A percentile compares a stretch with the other conserved stretches of the same genome.
Evolutionary conservation across 2,888 invertebrate species (phyloP).

Genomic region (Syritta pipiens): DNA sequence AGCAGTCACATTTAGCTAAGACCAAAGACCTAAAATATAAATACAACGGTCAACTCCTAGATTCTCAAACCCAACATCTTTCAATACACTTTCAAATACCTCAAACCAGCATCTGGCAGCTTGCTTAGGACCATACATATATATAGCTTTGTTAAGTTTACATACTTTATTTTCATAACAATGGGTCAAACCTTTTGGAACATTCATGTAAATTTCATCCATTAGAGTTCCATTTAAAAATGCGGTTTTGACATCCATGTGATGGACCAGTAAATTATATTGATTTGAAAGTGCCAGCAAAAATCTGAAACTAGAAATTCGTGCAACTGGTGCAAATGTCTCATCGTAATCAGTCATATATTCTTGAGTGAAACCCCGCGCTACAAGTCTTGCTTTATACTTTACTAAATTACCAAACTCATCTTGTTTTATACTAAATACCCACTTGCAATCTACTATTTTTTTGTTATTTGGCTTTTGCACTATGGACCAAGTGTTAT

Average conservation of each 20-base stretch:
- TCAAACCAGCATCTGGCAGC: constrained; percentile 17
- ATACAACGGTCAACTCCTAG: background rate
- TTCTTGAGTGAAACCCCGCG: background rate
- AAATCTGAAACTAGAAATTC: too few species aligned
- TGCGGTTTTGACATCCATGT: too few species aligned
- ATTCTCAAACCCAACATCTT: background rate
- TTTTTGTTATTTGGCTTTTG: background rate
- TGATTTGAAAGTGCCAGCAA: background rate
- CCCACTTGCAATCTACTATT: background rate
- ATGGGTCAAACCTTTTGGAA: too few species aligned
- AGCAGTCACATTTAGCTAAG: background rate
- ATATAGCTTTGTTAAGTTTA: background rate
- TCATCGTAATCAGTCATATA: too few species aligned
- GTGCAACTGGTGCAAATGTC: too few species aligned
- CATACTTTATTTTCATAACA: background rate
- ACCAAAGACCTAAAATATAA: background rate
- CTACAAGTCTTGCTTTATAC: background rate
- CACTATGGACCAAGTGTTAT: background rate
- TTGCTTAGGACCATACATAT: too few species aligned
- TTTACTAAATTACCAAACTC: background rate
- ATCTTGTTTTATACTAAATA: background rate
- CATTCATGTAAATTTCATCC: too few species aligned
- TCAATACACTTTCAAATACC: background rate
- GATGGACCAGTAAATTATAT: background rate
- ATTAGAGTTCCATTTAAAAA: too few species aligned